Conservation (phyloP, 2,797 vertebrate genomes). For the Rhinella marina region DNA sequence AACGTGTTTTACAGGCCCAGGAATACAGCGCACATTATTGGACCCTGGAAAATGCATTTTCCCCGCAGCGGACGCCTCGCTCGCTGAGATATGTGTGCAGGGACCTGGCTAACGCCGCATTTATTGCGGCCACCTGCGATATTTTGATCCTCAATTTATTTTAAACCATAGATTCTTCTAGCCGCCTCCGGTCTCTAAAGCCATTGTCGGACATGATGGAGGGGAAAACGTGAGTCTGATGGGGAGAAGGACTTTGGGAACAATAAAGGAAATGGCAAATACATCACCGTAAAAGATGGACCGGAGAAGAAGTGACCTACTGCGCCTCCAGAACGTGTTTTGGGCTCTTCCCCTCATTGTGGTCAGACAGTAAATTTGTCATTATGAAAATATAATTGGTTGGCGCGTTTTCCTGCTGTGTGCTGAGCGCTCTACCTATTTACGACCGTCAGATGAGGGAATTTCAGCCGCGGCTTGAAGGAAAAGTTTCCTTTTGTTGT, state of each 20-base stretch:
- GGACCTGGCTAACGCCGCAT: neutral
- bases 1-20: slow-evolving; percentile 21
- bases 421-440: slow-evolving; percentile 46
- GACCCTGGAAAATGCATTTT: slow-evolving; percentile 15
- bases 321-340: slow-evolving; percentile 14
- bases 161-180: neutral
- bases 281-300: slow-evolving; percentile 22
- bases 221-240: slow-evolving; percentile 10
- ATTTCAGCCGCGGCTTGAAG: slow-evolving; percentile 38
- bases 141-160: slow-evolving; percentile 21
- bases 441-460: slow-evolving; percentile 47
- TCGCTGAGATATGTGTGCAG: neutral
- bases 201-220: neutral
- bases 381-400: slow-evolving; percentile 53
- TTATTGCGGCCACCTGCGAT: slow-evolving; percentile 26
- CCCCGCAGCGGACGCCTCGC: neutral
- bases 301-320: slow-evolving; percentile 9
- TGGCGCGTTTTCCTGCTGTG: slow-evolving; percentile 41
- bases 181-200: neutral
- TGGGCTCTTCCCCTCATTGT: slow-evolving; percentile 19
- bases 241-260: slow-evolving; percentile 35
- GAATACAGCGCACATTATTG: neutral
- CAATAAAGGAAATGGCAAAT: slow-evolving; percentile 38
- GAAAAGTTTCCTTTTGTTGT: slow-evolving; percentile 55
- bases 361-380: slow-evolving; percentile 48